phyloP scores from a whole-genome alignment of 2,113 vertebrate species.

The Alouatta palliata region DNA sequence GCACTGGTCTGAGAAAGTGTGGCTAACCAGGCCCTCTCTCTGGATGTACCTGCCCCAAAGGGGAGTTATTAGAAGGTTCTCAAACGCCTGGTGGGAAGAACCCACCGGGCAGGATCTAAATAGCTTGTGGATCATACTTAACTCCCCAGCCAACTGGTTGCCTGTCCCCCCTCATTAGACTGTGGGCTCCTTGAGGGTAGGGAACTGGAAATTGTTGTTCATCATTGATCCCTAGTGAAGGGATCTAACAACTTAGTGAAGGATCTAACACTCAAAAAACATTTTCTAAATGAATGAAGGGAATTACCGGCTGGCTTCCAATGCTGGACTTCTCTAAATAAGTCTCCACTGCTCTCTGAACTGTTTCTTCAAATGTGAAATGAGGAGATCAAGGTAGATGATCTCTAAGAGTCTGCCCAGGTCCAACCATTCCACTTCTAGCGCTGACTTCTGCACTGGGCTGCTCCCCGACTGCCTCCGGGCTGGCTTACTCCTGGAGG shows the following conservation, averaged over 20 bases:
- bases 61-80: background rate
- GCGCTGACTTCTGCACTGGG: background rate
- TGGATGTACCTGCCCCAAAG: background rate
- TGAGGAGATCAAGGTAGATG: background rate
- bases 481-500: background rate
- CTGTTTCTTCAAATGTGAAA: background rate
- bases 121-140: background rate
- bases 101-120: background rate
- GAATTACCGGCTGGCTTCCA: background rate
- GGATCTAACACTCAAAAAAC: background rate
- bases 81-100: background rate
- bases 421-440: fast-evolving
- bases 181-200: background rate
- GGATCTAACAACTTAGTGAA: background rate
- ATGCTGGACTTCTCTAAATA: background rate
- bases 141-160: background rate
- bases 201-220: background rate
- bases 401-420: background rate
- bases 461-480: background rate
- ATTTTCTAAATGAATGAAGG: background rate
- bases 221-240: background rate
- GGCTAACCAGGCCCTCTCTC: background rate
- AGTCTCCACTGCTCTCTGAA: background rate
- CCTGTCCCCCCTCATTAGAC: background rate
- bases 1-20: background rate